A percentile compares a stretch with the other conserved stretches of the same genome.
These are phyloP conservation scores for Oligia strigilis DNA, from an alignment of 2,888 invertebrate species.

Conservation along the genomic window DNA sequence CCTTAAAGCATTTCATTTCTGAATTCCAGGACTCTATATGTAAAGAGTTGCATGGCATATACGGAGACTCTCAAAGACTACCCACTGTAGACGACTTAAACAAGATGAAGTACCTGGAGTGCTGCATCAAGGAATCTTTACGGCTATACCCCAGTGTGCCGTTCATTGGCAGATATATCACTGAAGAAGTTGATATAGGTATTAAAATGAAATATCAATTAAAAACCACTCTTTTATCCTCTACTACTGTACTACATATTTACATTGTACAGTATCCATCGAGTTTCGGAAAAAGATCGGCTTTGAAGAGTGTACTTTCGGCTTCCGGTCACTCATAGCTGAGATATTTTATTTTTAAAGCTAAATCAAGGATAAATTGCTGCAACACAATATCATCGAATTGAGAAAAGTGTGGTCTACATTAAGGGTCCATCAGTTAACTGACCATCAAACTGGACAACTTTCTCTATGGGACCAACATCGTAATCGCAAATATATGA, in stretches of 20 bases:
- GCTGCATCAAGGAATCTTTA: conserved; percentile 92
- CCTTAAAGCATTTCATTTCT: neutral
- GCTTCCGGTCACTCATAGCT: neutral
- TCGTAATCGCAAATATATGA: neutral
- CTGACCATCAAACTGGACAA: neutral
- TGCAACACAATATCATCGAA: neutral
- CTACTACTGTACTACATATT: neutral
- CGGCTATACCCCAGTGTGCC: conserved; percentile 92
- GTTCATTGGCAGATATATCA: conserved; percentile 89
- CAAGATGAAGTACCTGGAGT: conserved; percentile 92
- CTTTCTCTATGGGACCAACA: neutral
- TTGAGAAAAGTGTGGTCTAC: neutral
- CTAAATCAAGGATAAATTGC: neutral
- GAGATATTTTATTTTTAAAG: neutral
- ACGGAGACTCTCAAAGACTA: conserved; percentile 91
- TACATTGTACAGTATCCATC: neutral
- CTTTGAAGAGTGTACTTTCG: neutral
- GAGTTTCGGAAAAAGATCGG: too few species aligned
- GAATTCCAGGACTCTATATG: conserved; percentile 90
- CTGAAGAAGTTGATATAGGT: conserved; percentile 84
- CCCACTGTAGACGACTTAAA: conserved; percentile 90
- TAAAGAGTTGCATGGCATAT: conserved; percentile 91
- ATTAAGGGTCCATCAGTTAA: neutral
- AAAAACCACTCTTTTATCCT: neutral
- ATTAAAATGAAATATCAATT: neutral